These are phyloP conservation scores for Acanthurus lineatus DNA, from an alignment of 2,797 vertebrate genomes.

Conservation along the genomic window DNA sequence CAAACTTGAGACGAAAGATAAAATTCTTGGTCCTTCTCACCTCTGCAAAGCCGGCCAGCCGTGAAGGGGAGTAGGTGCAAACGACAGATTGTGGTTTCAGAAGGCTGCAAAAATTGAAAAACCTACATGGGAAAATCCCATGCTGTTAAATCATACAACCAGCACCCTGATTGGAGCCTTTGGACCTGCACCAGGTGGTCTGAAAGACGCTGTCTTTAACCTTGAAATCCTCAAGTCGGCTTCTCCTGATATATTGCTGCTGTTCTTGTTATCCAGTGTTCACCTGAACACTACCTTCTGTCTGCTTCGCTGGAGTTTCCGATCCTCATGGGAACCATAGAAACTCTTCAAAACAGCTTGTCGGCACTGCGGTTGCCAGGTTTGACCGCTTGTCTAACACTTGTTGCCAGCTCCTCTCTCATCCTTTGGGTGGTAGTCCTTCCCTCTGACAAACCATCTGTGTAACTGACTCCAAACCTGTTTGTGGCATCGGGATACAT, in stretches of 20 bases:
- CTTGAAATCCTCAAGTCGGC: background rate
- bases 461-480: constrained; percentile 22
- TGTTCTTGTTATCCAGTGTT: constrained; percentile 19
- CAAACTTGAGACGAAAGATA: background rate
- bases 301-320: constrained; percentile 19
- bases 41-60: background rate
- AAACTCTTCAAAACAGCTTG: constrained; percentile 21
- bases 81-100: background rate
- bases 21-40: background rate
- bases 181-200: background rate
- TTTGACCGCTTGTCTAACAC: constrained; percentile 19
- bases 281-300: constrained; percentile 34
- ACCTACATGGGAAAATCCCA: too few relatives aligned
- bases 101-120: background rate
- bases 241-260: constrained; percentile 20
- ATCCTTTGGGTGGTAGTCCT: constrained; percentile 14
- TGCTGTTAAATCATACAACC: background rate
- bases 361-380: constrained; percentile 34
- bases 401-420: constrained; percentile 17
- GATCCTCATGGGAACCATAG: constrained; percentile 2
- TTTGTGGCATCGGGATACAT: constrained; percentile 12
- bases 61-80: background rate
- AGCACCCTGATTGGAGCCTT: background rate
- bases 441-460: constrained; percentile 28
- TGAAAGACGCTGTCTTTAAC: constrained; percentile 16